These are phyloP conservation scores for Nebria ingens DNA, from an alignment of 1,140 invertebrate species.

Conservation along the genomic window DNA sequence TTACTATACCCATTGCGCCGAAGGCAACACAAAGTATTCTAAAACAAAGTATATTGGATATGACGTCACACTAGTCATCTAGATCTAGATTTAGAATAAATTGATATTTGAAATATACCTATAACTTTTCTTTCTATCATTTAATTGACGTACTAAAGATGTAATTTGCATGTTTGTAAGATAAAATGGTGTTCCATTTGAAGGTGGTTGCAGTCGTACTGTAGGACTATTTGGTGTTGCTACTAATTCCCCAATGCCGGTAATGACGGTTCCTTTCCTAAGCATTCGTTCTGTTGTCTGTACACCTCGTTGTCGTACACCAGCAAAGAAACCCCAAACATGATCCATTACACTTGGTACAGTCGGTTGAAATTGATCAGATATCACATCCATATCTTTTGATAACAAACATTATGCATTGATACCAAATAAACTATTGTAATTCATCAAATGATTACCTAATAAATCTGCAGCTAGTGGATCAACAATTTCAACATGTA, in stretches of 20 bases:
- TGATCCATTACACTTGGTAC: conserved; percentile 59
- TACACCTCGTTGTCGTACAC: conserved; percentile 59
- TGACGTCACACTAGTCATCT: neutral
- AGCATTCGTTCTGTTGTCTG: conserved; percentile 73
- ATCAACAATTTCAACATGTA: conserved; percentile 59
- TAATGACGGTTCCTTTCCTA: conserved; percentile 60
- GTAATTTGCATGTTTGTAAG: conserved; percentile 46
- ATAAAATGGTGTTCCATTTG: conserved; percentile 56
- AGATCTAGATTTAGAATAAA: no score
- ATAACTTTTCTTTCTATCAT: conserved; percentile 51
- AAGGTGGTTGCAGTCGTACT: conserved; percentile 55
- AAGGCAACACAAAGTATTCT: conserved; percentile 55
- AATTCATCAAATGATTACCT: conserved; percentile 30
- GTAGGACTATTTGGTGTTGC: conserved; percentile 39
- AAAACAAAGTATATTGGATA: conserved; percentile 16
- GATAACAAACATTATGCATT: conserved; percentile 8
- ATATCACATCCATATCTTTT: conserved; percentile 61
- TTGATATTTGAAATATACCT: conserved; percentile 30
- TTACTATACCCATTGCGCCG: conserved; percentile 51
- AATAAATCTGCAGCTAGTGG: conserved; percentile 60
- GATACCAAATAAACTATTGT: neutral
- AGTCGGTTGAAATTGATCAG: conserved; percentile 63
- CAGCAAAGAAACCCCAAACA: conserved; percentile 69
- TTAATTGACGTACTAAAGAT: conserved; percentile 45
- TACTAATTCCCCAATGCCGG: conserved; percentile 61